Conservation (phyloP, 2,113 vertebrate species). For the Pogonocichla stellata region DNA sequence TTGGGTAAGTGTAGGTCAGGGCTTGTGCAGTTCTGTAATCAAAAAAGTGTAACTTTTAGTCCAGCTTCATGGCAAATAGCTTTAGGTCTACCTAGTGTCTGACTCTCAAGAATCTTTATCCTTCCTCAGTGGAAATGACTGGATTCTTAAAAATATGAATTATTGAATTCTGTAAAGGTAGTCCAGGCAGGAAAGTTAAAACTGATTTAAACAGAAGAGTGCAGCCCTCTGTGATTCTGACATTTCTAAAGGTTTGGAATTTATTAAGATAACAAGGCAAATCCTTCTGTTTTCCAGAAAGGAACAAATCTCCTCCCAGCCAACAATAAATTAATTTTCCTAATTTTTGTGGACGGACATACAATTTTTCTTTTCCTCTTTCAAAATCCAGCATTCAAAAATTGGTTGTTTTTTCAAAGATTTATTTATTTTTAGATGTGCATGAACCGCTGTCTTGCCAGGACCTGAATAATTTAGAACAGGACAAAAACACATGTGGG, state of each 20-base stretch:
- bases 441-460: not conserved
- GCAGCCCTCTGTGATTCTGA: not conserved
- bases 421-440: constrained; percentile 36
- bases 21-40: not conserved
- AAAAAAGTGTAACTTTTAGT: not conserved
- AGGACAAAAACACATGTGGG: constrained; percentile 35
- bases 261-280: constrained; percentile 38
- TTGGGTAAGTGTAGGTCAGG: not conserved
- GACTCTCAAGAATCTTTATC: not conserved
- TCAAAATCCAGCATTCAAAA: constrained; percentile 14
- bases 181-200: not conserved
- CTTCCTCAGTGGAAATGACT: not conserved
- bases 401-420: not conserved
- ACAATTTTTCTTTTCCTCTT: not conserved
- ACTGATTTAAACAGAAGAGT: not conserved
- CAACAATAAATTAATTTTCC: constrained; percentile 43
- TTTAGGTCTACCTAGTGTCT: not conserved
- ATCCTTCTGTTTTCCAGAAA: constrained; percentile 46
- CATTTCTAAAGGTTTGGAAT: constrained; percentile 32
- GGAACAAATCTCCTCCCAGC: constrained; percentile 2
- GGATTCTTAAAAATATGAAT: not conserved
- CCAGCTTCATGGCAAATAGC: not conserved
- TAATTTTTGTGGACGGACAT: not conserved
- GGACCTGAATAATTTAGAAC: constrained; percentile 42
- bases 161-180: constrained; percentile 19